phyloP scores from a whole-genome alignment of 1,140 invertebrate genomes.

The Rhyacophila brunnea region DNA sequence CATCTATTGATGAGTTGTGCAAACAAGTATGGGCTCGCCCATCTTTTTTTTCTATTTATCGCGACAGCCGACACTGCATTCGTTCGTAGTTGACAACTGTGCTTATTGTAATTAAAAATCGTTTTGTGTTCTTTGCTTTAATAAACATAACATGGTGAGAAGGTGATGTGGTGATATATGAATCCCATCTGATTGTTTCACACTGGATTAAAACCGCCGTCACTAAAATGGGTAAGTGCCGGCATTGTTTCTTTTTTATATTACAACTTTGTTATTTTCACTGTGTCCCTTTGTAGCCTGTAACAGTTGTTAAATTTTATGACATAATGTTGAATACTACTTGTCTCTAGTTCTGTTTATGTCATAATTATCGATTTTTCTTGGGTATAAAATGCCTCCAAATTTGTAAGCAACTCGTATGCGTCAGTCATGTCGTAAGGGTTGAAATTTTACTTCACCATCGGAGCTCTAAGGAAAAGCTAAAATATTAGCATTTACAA shows the following conservation, averaged over 20 bases:
- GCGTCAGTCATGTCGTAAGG: no score
- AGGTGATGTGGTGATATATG: slow-evolving; percentile 18
- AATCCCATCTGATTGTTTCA: slow-evolving; percentile 5
- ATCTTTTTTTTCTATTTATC: slow-evolving; percentile 22
- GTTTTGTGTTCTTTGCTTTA: background rate
- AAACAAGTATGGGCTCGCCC: slow-evolving; percentile 25
- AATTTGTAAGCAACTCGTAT: no score
- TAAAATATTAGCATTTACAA: no score
- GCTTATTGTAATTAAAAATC: background rate
- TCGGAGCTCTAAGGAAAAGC: no score
- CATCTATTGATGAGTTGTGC: slow-evolving; percentile 22
- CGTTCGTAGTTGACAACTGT: slow-evolving; percentile 21
- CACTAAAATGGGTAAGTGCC: slow-evolving; percentile 19
- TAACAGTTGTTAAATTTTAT: no score
- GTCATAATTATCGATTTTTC: no score
- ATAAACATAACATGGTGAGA: slow-evolving; percentile 22
- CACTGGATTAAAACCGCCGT: background rate
- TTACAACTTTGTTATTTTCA: no score
- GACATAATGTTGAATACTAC: no score
- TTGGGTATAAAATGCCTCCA: no score
- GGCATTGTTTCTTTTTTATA: slow-evolving; percentile 17
- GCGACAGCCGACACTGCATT: slow-evolving; percentile 8
- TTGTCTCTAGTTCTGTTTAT: no score
- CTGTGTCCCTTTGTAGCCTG: no score
- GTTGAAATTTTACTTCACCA: no score